These are phyloP conservation scores for Metaphire vulgaris DNA, from an alignment of 1,140 invertebrate species.

Conservation along the genomic window DNA sequence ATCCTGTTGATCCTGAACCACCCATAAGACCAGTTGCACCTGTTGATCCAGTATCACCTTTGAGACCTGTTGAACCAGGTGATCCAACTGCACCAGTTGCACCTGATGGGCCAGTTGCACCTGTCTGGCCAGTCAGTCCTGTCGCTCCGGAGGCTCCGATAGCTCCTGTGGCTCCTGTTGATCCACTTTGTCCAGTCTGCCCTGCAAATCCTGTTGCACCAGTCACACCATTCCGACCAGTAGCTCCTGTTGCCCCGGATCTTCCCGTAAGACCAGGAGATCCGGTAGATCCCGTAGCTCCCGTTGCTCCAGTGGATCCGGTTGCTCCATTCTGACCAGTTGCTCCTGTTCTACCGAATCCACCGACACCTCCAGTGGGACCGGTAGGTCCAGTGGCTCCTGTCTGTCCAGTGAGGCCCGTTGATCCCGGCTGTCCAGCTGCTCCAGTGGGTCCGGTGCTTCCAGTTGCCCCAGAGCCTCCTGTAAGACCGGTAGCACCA, in stretches of 20 bases:
- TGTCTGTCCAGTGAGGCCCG: no score
- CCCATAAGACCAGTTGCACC: constrained; percentile 22
- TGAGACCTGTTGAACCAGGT: constrained; percentile 15
- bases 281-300: neutral
- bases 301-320: neutral
- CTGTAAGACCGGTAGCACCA: no score
- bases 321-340: no score
- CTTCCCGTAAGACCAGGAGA: neutral
- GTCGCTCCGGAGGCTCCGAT: neutral
- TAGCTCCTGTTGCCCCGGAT: neutral
- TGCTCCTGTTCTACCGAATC: no score
- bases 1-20: constrained; percentile 8
- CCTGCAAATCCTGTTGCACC: neutral
- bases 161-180: neutral
- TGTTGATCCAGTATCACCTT: constrained; percentile 13
- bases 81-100: neutral
- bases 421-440: no score
- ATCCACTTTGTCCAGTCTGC: neutral
- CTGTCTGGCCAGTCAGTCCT: neutral
- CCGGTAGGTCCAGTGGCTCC: no score
- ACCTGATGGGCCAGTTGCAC: neutral
- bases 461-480: no score
- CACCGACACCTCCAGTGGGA: no score
- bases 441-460: no score
- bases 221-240: neutral